Conservation (phyloP, 2,888 invertebrate genomes). For the Taenaris catops region DNA sequence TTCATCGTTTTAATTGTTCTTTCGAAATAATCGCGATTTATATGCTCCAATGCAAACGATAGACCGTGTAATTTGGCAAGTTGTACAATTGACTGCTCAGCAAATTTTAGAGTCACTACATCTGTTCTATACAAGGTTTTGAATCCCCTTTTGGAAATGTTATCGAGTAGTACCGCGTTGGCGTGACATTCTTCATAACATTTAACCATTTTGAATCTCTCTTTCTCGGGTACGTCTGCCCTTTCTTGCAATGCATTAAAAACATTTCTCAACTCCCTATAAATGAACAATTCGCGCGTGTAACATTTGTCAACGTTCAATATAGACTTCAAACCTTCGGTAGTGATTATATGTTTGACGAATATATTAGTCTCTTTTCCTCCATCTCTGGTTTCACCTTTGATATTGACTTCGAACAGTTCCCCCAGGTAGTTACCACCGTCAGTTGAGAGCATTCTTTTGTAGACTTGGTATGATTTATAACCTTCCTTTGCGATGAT, state of each 20-base stretch:
- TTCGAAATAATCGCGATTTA: conserved; percentile 25
- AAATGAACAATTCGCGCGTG: conserved; percentile 34
- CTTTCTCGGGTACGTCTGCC: conserved; percentile 31
- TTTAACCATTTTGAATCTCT: conserved; percentile 35
- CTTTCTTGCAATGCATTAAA: conserved; percentile 32
- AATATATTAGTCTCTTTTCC: conserved; percentile 42
- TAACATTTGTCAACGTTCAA: conserved; percentile 31
- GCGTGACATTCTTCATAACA: conserved; percentile 32
- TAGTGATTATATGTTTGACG: conserved; percentile 34
- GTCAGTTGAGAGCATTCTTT: conserved; percentile 30
- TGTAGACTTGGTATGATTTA: conserved; percentile 25
- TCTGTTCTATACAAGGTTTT: conserved; percentile 28
- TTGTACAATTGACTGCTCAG: conserved; percentile 29
- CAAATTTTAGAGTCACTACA: conserved; percentile 30
- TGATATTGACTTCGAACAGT: conserved; percentile 38
- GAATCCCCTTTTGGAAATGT: conserved; percentile 36
- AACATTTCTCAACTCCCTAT: conserved; percentile 31
- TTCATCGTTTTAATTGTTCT: conserved; percentile 30
- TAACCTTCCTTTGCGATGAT: conserved; percentile 33
- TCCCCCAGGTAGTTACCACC: conserved; percentile 44
- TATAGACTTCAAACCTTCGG: conserved; percentile 23
- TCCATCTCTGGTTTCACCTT: conserved; percentile 36
- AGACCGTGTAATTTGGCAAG: conserved; percentile 35
- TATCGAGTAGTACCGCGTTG: conserved; percentile 42
- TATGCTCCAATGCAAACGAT: conserved; percentile 30